Conservation (phyloP, 2,888 invertebrate genomes). For the Carpatolechia fugitivella region DNA sequence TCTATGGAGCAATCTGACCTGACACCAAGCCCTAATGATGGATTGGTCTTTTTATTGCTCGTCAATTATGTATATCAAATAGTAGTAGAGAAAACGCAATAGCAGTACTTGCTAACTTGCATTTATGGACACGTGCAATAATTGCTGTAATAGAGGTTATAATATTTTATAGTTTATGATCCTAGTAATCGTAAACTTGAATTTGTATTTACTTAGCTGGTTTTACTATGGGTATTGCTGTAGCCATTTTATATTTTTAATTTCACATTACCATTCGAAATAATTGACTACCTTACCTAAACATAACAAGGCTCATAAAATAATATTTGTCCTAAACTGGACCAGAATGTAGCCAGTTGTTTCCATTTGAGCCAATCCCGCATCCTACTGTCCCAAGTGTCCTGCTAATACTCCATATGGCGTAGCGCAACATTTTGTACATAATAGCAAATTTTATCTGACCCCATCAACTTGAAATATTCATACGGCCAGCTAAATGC, state of each 20-base stretch:
- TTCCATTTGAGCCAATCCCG: conserved; percentile 61
- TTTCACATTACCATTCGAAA: no score
- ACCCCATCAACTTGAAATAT: conserved; percentile 28
- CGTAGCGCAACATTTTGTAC: conserved; percentile 58
- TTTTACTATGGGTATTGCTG: no score
- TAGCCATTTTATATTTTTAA: not conserved
- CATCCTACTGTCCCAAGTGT: conserved; percentile 68
- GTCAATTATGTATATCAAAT: conserved; percentile 26
- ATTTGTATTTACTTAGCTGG: no score
- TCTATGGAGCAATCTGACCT: conserved; percentile 55
- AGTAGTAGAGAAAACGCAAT: not conserved
- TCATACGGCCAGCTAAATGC: not conserved
- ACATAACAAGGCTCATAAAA: not conserved
- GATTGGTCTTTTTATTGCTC: conserved; percentile 42
- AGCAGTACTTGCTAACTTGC: no score
- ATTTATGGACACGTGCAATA: not conserved
- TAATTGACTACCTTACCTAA: no score
- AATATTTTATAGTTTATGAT: no score
- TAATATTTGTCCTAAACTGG: conserved; percentile 15
- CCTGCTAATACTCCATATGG: conserved; percentile 77
- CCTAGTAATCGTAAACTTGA: no score
- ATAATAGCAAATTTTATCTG: conserved; percentile 51
- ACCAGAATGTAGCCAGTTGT: conserved; percentile 69
- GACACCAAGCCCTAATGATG: conserved; percentile 44
- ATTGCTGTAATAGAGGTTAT: no score